Evolutionary conservation across 2,888 invertebrate genomes (phyloP), one percentile per base, ranked within the genome.

Genomic region (Archaeoteleia sp.): DNA sequence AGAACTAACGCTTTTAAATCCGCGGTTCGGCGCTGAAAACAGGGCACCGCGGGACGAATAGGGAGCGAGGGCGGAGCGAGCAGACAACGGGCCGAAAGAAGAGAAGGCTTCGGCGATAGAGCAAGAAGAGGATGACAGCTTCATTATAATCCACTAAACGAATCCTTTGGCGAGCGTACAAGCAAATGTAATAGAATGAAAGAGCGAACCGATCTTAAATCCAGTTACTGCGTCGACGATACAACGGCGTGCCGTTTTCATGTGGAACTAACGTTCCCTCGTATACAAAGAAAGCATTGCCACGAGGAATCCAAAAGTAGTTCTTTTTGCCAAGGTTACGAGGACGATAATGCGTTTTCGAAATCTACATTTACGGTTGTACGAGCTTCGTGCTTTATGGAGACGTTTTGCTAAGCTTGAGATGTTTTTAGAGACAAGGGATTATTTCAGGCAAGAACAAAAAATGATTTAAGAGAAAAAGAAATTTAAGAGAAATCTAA

Each of bases 111-210:
- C n/a, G n/a, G n/a, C n/a, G 12, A 34, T 13, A 9, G 9, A 29
- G 29, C 12, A 23, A 40, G 17, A 20, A 49, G 43, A 61, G 45
- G 48, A 63, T 63, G 68, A 68, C 68, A 63, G 63, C 68, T 68
- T 68, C 68, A 63, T 68, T 68, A 68, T 60, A 63, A 63, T 63
- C 63, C 55, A 54, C 58, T 63, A 68, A 63, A 58, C 48, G 57
- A 68, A 57, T 67, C 48, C 57, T 62, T 62, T 62, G 46, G 23
- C 32, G 13, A 27, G 32, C 55, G 32, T 35, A 35, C 60, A 34
- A 39, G 53, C 48, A 58, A 63, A 68, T 58, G 62, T 58, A 63
- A 62, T 63, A 54, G 54, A 68, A 58, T 37, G 54, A 55, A 51
- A 45, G 40, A 60, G 55, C 51, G 45, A 58, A 58, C 62, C 34